Evolutionary conservation across 2,113 vertebrate genomes (phyloP), one percentile per base, ranked within the genome.

Genomic region (Microtus oregoni): DNA sequence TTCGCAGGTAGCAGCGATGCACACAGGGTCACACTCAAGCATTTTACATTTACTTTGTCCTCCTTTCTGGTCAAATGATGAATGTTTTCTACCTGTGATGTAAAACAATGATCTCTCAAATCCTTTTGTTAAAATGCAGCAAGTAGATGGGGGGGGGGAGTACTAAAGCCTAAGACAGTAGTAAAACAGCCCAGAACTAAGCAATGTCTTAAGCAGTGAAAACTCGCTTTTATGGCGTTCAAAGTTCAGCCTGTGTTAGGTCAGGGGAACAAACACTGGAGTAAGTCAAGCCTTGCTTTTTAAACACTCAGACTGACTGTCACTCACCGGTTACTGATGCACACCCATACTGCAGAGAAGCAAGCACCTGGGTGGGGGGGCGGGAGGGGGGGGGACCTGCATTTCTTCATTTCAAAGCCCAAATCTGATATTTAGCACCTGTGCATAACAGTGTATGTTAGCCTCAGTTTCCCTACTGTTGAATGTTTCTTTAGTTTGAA

Each of bases 31-130:
- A 58, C 30, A 52, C 30, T 73, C 89, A 88, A 94, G 6, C 8
- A 93, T 41, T 95, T 90, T 75, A 44, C 75, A 44, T 86, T 90
- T 87, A 93, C 87, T 95, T 91, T 86, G 75, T 24, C 78, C 65
- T 58, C 28, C 1, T 78, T 4, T 79, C 6, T 96, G 13, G 10
- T 92, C 90, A 63, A 28, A 61, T 35, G 11, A 55, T 47, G 26
- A 70, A 63, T 86, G 90, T 94, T 85, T 91, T 77, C 92, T 55
- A 92, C 32, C 52, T 95, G 7, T 70, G 44, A 92, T 50, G 89
- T 1, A 90, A 91, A 2, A 94, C 78, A 61, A 95, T 32, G 32
- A 67, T 79, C 41, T 95, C 82, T 61, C 50, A 58, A 77, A 93
- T 61, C 12, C 17, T 91, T 95, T 30, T 93, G 41, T 91, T 92